Percentiles rank a stretch among this genome's conserved stretches.
These are phyloP conservation scores for Agrotis ipsilon DNA, from an alignment of 2,888 invertebrate species.

Conservation along the genomic window DNA sequence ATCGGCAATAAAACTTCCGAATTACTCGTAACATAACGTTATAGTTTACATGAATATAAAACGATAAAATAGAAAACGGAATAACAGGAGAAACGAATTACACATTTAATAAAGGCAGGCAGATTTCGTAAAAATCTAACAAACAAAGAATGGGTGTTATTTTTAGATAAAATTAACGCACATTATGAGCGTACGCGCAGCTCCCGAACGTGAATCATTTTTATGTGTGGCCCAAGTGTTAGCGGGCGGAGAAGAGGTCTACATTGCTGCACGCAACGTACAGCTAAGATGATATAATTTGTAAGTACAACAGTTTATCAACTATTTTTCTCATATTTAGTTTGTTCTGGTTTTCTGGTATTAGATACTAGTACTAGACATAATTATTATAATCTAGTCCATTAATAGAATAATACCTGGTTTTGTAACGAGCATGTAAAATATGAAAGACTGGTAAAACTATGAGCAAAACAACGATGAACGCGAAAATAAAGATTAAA, in stretches of 20 bases:
- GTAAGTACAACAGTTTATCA: neutral
- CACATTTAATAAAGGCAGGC: conserved; percentile 79
- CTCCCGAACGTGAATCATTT: conserved; percentile 86
- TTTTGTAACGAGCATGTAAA: too few species aligned
- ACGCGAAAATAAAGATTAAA: too few species aligned
- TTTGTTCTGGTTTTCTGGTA: too few species aligned
- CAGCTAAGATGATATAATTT: neutral
- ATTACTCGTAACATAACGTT: conserved; percentile 62
- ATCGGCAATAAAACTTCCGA: conserved; percentile 63
- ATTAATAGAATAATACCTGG: too few species aligned
- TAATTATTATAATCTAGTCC: too few species aligned
- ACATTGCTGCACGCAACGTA: neutral
- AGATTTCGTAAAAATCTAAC: conserved; percentile 88
- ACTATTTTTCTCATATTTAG: neutral
- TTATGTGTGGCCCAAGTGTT: conserved; percentile 65
- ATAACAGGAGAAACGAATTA: conserved; percentile 66
- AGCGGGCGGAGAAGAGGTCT: conserved; percentile 56
- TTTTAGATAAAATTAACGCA: conserved; percentile 90
- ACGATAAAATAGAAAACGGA: conserved; percentile 66
- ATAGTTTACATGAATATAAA: conserved; percentile 64
- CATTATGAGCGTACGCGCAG: conserved; percentile 86
- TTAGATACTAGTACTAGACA: too few species aligned
- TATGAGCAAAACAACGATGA: too few species aligned
- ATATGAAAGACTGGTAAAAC: too few species aligned
- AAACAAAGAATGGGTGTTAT: conserved; percentile 89